Base-by-base conservation (phyloP, 2,888 invertebrate genomes). In the Apotomis turbidana region DNA sequence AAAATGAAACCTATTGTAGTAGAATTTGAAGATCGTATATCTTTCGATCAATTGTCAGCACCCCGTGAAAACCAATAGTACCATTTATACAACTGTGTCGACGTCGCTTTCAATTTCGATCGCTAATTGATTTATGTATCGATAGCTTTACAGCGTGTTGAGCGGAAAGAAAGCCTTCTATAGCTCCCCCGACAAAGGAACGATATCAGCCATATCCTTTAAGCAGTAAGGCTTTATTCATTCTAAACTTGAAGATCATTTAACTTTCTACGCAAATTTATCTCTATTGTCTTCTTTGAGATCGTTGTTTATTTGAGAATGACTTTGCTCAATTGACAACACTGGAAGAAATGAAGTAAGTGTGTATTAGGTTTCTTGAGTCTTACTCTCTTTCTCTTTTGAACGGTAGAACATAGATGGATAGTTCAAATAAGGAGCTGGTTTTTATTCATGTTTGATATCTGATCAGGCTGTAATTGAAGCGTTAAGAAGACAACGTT, bases 71-170 rank as follows among this genome's bases (percentile, higher is more conserved):
- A 49, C 73, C 59, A 64, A 69, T 69, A 49, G 69, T 73, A 62
- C 49, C 13, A 73, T 73, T 64, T 66, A 44, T 72, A 63, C 15
- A 68, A 68, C 79, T 77, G 78, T 81, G 77, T 70, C 74, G 74
- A 75, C 77, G 78, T 85, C 85, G 81, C 89, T 91, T 90, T 90
- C 89, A 79, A 84, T 91, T 89, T 87, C 84, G 77, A 78, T 81
- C 76, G 75, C 85, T 87, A 90, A 90, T 90, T 89, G 91, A 90
- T 91, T 89, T 85, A 83, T 86, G 87, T 85, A 77, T 74, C 81
- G 90, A 90, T 89, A 85, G 80, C 72, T 76, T 68, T 71, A 74
- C 78, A 76, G 80, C 76, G 80, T 78, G 82, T 84, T 80, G 76
- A 80, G 81, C 80, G 80, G 79, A 76, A 80, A 83, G 84, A 85